Conservation (phyloP, 1,140 invertebrate genomes). For the Leptopilina clavipes region DNA sequence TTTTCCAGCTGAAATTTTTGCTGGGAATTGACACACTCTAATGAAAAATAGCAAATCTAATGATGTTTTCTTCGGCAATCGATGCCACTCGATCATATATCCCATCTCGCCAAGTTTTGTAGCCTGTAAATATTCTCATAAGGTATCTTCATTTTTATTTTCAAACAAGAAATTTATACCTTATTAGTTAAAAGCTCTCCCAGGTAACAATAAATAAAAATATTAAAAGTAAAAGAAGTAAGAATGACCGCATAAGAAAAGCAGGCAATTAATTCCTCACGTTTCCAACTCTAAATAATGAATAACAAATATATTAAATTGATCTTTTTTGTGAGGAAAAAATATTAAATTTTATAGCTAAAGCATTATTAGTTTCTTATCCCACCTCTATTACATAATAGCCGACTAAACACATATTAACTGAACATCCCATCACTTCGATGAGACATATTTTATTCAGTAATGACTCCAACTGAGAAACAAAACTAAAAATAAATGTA, state of each 20-base stretch:
- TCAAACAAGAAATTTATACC: constrained; percentile 18
- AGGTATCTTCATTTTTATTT: neutral
- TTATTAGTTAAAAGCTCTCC: constrained; percentile 33
- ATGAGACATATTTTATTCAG: neutral
- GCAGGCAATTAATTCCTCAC: neutral
- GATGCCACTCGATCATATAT: constrained; percentile 59
- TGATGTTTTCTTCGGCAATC: constrained; percentile 45
- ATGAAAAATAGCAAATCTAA: constrained; percentile 55
- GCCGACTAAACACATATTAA: constrained; percentile 7
- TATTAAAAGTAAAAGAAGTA: neutral
- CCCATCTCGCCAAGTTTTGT: constrained; percentile 45
- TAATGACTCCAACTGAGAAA: neutral
- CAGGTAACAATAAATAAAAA: constrained; percentile 42
- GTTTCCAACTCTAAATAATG: neutral
- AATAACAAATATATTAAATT: no score
- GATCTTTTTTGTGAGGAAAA: no score
- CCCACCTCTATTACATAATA: constrained; percentile 1
- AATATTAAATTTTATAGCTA: no score
- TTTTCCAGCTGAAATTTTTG: constrained; percentile 58
- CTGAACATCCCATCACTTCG: neutral
- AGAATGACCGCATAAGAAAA: neutral
- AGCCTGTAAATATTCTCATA: constrained; percentile 39
- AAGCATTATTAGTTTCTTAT: neutral
- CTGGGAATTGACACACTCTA: constrained; percentile 47
- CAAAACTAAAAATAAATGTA: neutral